phyloP scores from a whole-genome alignment of 2,113 vertebrate species.

The Oncorhynchus masou region DNA sequence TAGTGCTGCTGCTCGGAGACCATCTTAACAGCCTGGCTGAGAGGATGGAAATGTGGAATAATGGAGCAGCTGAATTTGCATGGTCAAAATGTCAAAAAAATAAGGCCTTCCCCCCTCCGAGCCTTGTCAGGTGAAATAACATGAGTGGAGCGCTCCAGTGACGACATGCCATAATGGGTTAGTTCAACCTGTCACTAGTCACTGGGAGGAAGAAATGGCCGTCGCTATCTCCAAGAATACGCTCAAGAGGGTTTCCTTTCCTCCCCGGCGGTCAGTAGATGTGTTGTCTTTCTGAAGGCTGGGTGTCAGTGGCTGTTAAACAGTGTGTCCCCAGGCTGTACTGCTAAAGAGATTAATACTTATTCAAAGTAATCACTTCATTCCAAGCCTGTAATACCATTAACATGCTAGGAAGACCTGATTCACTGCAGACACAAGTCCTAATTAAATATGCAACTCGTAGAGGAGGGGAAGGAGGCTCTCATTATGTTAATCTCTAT shows the following conservation, averaged over 20 bases:
- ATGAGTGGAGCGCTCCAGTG: conserved; percentile 89
- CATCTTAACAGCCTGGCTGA: conserved; percentile 65
- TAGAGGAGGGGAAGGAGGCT: conserved; percentile 57
- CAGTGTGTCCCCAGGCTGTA: conserved; percentile 55
- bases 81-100: conserved; percentile 99
- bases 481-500: conserved; percentile 75
- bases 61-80: conserved; percentile 99
- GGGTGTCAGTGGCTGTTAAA: conserved; percentile 47
- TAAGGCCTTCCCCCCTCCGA: conserved; percentile 93
- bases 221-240: conserved; percentile 89
- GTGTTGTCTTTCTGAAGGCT: conserved; percentile 66
- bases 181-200: conserved; percentile 94
- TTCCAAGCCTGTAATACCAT: conserved; percentile 85
- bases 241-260: conserved; percentile 55
- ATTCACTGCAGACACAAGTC: conserved; percentile 69
- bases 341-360: conserved; percentile 79
- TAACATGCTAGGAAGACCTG: conserved; percentile 86
- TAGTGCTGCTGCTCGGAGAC: conserved; percentile 81
- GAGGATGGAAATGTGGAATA: conserved; percentile 98
- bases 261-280: conserved; percentile 62
- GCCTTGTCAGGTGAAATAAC: conserved; percentile 98
- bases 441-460: conserved; percentile 88
- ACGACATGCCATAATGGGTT: conserved; percentile 93
- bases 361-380: conserved; percentile 86
- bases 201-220: conserved; percentile 83